phyloP scores from a whole-genome alignment of 2,888 invertebrate genomes.

The Ctena decussata region DNA sequence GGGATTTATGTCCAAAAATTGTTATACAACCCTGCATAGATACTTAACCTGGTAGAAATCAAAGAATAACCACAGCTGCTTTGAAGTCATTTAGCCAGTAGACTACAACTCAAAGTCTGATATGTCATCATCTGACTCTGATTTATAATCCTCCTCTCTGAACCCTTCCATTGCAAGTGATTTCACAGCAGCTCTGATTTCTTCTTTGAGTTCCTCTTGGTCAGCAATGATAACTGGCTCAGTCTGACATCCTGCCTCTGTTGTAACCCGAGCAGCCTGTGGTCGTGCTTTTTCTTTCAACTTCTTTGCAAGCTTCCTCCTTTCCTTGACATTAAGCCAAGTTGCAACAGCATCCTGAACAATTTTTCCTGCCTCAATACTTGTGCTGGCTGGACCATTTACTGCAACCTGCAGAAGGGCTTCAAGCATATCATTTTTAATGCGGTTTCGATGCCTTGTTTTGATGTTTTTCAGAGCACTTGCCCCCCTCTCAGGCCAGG shows the following conservation, averaged over 20 bases:
- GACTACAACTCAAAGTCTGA: too few species aligned
- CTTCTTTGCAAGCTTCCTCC: constrained; percentile 4
- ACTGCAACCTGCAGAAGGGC: background rate
- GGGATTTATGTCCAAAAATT: too few species aligned
- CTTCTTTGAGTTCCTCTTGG: background rate
- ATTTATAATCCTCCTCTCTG: background rate
- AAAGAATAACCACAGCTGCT: too few species aligned
- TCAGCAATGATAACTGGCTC: background rate
- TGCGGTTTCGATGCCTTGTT: constrained; percentile 39
- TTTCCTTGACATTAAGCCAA: background rate
- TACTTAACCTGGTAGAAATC: too few species aligned
- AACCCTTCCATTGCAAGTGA: background rate
- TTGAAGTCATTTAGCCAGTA: too few species aligned
- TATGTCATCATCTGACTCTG: background rate
- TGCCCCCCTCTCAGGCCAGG: constrained; percentile 66
- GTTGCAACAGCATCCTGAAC: background rate
- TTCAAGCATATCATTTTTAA: constrained; percentile 1
- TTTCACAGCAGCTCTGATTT: background rate
- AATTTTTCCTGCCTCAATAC: background rate
- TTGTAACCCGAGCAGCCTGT: background rate
- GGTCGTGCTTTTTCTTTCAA: background rate
- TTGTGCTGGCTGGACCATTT: background rate
- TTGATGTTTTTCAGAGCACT: constrained; percentile 60
- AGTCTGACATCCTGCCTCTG: background rate
- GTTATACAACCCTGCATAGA: too few species aligned